A percentile compares a stretch with the other conserved stretches of the same genome.
Conservation (phyloP, 2,113 vertebrate genomes). For the Lates calcarifer region DNA sequence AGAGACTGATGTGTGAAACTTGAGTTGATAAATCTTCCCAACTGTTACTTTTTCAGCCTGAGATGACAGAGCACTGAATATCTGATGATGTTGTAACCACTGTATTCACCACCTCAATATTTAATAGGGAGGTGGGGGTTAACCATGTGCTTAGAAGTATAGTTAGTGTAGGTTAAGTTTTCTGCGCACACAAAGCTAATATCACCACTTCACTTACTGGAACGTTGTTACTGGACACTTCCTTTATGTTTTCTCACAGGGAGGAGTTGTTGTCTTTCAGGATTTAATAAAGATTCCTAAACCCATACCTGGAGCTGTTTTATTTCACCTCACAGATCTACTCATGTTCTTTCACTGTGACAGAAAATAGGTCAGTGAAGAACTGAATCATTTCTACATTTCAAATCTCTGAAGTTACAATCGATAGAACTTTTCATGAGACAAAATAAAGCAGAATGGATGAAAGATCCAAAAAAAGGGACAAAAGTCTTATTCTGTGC, state of each 20-base stretch:
- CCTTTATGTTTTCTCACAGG: background rate
- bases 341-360: background rate
- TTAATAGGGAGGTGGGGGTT: background rate
- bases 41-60: background rate
- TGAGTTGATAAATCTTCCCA: background rate
- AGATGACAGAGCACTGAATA: conserved; percentile 23
- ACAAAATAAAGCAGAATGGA: background rate
- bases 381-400: background rate
- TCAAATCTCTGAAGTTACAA: background rate
- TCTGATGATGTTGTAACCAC: background rate
- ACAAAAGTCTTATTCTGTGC: no score
- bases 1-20: conserved; percentile 62
- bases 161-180: no score
- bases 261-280: background rate
- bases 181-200: no score
- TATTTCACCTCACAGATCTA: background rate
- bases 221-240: background rate
- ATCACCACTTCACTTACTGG: background rate
- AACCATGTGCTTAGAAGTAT: background rate
- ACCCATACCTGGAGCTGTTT: background rate
- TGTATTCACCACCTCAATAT: background rate
- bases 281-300: conserved; percentile 27
- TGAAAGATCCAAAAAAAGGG: background rate
- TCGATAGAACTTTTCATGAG: background rate
- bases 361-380: background rate